Base-by-base conservation (phyloP, 2,113 vertebrate species). In the Chaetodon auriga region DNA sequence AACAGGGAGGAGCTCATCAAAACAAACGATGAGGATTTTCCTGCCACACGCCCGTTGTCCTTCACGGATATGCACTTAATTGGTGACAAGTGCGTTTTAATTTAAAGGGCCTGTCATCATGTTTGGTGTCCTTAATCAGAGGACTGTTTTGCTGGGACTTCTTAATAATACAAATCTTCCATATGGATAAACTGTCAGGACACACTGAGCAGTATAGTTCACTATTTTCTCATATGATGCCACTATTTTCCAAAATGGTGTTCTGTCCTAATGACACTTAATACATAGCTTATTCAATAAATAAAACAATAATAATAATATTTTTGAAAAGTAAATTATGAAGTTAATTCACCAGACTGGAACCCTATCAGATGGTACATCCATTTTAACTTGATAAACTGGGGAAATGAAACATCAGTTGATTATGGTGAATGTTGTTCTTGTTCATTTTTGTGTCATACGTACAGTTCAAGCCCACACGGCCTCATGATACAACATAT, bases 1-100 rank as follows among this genome's bases (percentile, higher is more conserved):
- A 86, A 68, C 68, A 81, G 78, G 87, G 88, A 81, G 82, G 80
- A 48, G 0, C 71, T 80, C 43, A 18, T 30, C 53, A 78, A 63
- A 92, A 90, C 80, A 82, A 72, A 85, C 73, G 68, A 90, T 80
- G 82, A 88, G 58, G 75, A 89, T 89, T 92, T 94, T 91, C 87
- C 90, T 76, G 61, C 77, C 77, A 85, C 75, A 88, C 80, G 61
- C 89, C 90, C 81, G 41, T 48, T 48, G 49, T 54, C 18, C 60
- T 84, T 89, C 87, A 93, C 55, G 87, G 86, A 73, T 15, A 2
- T 90, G 92, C 80, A 87, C 45, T 91, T 93, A 51, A 93, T 84
- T 91, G 82, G 86, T 45, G 78, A 77, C 66, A 75, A 87, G 87
- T 61, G 76, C 2, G 18, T 78, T 90, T 89, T 88, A 62, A 69